Evolutionary conservation across 2,888 invertebrate species (phyloP).

Genomic region (Apamea crenata): DNA sequence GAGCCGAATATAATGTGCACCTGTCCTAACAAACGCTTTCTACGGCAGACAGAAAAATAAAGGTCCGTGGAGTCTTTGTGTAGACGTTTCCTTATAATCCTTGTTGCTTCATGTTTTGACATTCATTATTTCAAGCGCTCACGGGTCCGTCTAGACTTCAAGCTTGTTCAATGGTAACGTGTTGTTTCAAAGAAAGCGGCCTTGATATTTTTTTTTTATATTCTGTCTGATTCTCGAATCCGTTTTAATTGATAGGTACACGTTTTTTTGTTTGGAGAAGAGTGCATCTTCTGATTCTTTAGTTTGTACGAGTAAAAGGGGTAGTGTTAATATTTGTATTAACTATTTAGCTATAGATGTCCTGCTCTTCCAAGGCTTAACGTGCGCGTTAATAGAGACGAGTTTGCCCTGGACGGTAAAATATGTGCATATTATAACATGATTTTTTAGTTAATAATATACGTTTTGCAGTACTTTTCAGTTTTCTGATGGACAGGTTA

Average conservation of each 20-base stretch:
- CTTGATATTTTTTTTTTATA: constrained; percentile 35
- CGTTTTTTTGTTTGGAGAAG: neutral
- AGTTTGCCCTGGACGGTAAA: neutral
- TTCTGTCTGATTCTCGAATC: constrained; percentile 11
- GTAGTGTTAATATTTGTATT: neutral
- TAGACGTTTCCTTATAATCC: constrained; percentile 50
- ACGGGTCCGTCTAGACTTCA: constrained; percentile 41
- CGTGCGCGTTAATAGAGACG: too few relatives aligned
- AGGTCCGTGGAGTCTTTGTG: constrained; percentile 44
- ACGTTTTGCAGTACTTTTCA: neutral
- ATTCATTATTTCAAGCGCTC: constrained; percentile 56
- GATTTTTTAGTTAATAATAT: neutral
- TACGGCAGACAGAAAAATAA: constrained; percentile 59
- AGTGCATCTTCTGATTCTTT: neutral
- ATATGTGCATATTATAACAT: neutral
- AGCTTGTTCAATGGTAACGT: constrained; percentile 39
- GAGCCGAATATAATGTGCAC: constrained; percentile 57
- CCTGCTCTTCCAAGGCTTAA: too few relatives aligned
- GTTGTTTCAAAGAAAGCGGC: constrained; percentile 33
- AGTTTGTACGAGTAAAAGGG: neutral
- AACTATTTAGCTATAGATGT: neutral
- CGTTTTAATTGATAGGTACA: neutral
- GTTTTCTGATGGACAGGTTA: neutral
- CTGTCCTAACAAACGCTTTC: constrained; percentile 54
- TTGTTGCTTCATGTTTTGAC: constrained; percentile 52